Percentiles rank a stretch among this genome's conserved stretches.
These are phyloP conservation scores for Cerceris rybyensis DNA, from an alignment of 2,888 invertebrate genomes.

Conservation along the genomic window DNA sequence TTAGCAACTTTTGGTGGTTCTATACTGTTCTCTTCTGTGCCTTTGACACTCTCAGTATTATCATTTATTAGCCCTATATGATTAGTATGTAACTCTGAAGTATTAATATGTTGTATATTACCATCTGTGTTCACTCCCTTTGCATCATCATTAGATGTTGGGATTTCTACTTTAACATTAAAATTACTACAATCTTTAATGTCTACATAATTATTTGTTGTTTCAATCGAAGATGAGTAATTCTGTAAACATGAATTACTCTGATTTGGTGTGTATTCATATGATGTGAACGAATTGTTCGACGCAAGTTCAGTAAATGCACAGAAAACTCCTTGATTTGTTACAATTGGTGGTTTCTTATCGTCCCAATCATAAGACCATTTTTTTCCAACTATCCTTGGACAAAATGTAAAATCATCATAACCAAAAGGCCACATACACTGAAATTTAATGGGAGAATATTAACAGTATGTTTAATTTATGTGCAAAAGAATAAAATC, in stretches of 20 bases:
- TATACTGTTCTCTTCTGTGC: not conserved
- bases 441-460: constrained; percentile 42
- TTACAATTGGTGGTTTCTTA: constrained; percentile 10
- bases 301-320: constrained; percentile 19
- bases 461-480: not conserved
- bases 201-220: not conserved
- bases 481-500: not conserved
- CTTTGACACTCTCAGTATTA: not conserved
- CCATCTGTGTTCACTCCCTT: not conserved
- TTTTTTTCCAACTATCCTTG: constrained; percentile 44
- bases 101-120: not conserved
- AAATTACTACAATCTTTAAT: not conserved
- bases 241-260: not conserved
- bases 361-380: constrained; percentile 64
- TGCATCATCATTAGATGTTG: not conserved
- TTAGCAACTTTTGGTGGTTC: not conserved
- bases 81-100: not conserved
- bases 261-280: not conserved
- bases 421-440: constrained; percentile 69
- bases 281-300: not conserved
- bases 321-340: constrained; percentile 12
- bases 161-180: not conserved
- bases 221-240: not conserved
- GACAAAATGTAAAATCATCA: constrained; percentile 45
- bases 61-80: not conserved